Percentiles rank a stretch among this genome's conserved stretches.
These are phyloP conservation scores for Dryocosmus kuriphilus DNA, from an alignment of 2,888 invertebrate genomes.

Conservation along the genomic window DNA sequence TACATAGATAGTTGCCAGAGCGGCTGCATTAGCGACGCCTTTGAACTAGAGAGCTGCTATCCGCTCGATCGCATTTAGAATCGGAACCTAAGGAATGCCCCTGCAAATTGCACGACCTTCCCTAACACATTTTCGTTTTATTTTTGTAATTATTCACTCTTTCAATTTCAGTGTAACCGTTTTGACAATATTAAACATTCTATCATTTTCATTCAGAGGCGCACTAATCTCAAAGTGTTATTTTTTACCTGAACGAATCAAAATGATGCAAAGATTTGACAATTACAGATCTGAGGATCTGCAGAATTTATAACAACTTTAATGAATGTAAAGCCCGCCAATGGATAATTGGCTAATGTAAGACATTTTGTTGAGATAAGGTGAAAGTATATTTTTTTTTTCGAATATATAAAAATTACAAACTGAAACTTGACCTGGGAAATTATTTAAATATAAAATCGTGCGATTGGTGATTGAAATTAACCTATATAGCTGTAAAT, in stretches of 20 bases:
- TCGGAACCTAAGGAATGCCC: conserved; percentile 3
- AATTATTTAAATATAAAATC: not conserved
- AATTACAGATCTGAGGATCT: no score
- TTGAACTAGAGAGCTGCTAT: conserved; percentile 32
- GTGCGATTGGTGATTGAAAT: not conserved
- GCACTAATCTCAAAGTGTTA: no score
- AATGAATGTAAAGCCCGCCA: no score
- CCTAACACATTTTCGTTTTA: not conserved
- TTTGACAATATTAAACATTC: not conserved
- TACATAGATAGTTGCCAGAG: conserved; percentile 54
- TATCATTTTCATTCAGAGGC: no score
- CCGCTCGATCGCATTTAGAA: conserved; percentile 14
- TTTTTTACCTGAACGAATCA: no score
- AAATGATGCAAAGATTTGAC: no score
- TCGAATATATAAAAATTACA: no score
- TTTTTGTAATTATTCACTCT: not conserved
- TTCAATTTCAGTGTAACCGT: not conserved
- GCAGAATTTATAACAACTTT: no score
- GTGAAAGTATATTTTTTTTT: no score
- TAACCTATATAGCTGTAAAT: not conserved
- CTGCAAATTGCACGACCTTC: conserved; percentile 28
- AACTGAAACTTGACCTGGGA: not conserved
- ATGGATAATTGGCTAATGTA: no score
- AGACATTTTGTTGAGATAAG: no score
- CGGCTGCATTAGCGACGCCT: conserved; percentile 58